Percentiles rank a stretch among this genome's conserved stretches.
Conservation (phyloP, 2,797 vertebrate species). For the Pseudochromis fuscus region DNA sequence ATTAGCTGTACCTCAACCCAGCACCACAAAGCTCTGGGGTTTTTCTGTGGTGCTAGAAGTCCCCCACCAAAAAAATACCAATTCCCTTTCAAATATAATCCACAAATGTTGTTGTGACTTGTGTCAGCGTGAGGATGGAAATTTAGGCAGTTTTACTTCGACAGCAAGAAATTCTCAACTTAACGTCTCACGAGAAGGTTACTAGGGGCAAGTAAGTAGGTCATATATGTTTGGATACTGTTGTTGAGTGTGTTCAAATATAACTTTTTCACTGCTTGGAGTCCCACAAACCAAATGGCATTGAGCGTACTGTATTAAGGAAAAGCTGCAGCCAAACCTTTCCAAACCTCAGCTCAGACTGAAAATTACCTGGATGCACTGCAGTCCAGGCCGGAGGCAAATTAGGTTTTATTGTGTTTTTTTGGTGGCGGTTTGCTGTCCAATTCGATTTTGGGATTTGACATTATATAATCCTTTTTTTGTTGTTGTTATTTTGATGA, state of each 20-base stretch:
- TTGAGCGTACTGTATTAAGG: conserved; percentile 42
- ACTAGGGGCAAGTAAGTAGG: conserved; percentile 25
- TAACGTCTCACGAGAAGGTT: conserved; percentile 1
- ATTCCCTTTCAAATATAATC: not conserved
- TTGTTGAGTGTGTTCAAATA: conserved; percentile 49
- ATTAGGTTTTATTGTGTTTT: conserved; percentile 53
- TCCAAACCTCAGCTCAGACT: conserved; percentile 56
- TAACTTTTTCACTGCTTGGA: conserved; percentile 38
- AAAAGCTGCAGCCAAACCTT: conserved; percentile 42
- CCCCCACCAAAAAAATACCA: not conserved
- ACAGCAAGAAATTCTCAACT: conserved; percentile 15
- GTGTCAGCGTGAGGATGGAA: conserved; percentile 12
- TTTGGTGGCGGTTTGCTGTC: conserved; percentile 14
- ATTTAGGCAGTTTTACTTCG: conserved; percentile 1
- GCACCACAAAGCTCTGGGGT: not conserved
- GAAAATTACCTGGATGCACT: conserved; percentile 61
- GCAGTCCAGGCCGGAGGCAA: conserved; percentile 33
- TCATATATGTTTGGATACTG: conserved; percentile 52
- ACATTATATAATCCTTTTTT: conserved; percentile 32
- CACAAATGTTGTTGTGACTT: conserved; percentile 9
- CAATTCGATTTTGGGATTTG: conserved; percentile 34
- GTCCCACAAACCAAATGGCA: conserved; percentile 63
- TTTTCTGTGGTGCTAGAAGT: conserved; percentile 15
- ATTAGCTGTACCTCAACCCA: conserved; percentile 19
- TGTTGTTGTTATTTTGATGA: not conserved